Evolutionary conservation across 1,140 invertebrate genomes (phyloP), one percentile per base, ranked within the genome.

Genomic region (Scylla paramamosain): DNA sequence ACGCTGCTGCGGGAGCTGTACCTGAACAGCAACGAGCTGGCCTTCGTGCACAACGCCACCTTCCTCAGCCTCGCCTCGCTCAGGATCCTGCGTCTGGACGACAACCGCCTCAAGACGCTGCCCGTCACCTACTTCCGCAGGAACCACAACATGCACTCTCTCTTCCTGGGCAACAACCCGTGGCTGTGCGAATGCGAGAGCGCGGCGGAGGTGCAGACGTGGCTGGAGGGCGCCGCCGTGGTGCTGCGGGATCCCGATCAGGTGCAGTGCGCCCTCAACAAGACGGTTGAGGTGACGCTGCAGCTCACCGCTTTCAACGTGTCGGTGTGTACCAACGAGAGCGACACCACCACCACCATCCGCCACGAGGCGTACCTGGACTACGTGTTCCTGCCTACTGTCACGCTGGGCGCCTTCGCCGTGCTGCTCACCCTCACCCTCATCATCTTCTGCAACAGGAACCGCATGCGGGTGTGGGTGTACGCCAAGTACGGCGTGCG

Each of bases 181-280:
- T 99, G 98, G 98, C 98, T 98, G 46, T 99, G 99, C 97, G 98
- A 98, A 94, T 99, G 99, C 97, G 98, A 98, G 96, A 99, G 98
- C 96, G 97, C 98, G 12, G 98, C 98, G 96, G 97, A 98, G 96
- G 98, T 98, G 96, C 98, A 98, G 94, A 98, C 98, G 96, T 99
- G 98, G 98, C 97, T 98, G 93, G 97, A 97, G 83, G 97, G 97
- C 86, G 97, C 96, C 25, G 96, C 97, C 28, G 97, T 97, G 90
- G 97, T 97, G 29, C 98, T 98, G 0, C 97, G 97, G 86, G 98
- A 98, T 96, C 96, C 97, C 39, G 96, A 97, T 16, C 59, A 95
- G 31, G 52, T 97, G 6, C 84, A 95, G 90, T 97, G 97, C 46
- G 45, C 93, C 16, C 92, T 95, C 48, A 96, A 96, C 77, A 93